Base-by-base conservation (phyloP, 2,113 vertebrate genomes). In the Phycodurus eques region DNA sequence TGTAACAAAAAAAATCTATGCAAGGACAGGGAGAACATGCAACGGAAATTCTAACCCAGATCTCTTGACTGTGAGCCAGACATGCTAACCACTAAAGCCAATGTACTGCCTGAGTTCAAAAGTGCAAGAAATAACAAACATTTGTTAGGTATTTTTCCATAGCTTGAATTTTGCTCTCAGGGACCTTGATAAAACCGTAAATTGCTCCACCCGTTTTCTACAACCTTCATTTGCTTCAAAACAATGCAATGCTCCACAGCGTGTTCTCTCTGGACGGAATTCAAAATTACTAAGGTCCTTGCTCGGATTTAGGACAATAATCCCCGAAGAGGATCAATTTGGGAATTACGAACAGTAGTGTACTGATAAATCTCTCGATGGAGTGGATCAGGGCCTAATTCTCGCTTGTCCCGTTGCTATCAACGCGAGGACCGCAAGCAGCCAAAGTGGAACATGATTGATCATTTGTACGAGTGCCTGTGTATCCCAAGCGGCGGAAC, bases 211-310 rank as follows among this genome's bases (percentile, higher is more conserved):
- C 13, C 11, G 0, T 7, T 1, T 22, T 13, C 2, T 22, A 27
- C 11, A 8, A 31, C 10, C 17, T 8, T 17, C 20, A 19, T 53
- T 53, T 14, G 2, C n/a, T 44, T 2, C 4, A 14, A 15, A 31
- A 31, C 22, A 47, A 31, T 27, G 22, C 1, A 47, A 47, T 31
- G 22, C 14, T 31, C 15, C 13, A 66, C 63, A 17, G 63, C 22
- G 27, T 66, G 12, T 27, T 46, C 20, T 47, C 42, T 22, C 22
- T 66, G 63, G 43, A 66, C 14, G 64, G 13, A 12, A 31, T 47
- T 66, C 64, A 66, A 66, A 66, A 66, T 65, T n/a, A 65, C 12
- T 65, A 65, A 27, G 63, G 63, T 65, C 46, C 43, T 66, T 14
- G 11, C 64, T 66, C 13, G 4, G 64, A 66, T 66, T 66, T 14